Evolutionary conservation across 1,140 invertebrate genomes (phyloP), one percentile per base, ranked within the genome.

Genomic region (Diorhabda sublineata): DNA sequence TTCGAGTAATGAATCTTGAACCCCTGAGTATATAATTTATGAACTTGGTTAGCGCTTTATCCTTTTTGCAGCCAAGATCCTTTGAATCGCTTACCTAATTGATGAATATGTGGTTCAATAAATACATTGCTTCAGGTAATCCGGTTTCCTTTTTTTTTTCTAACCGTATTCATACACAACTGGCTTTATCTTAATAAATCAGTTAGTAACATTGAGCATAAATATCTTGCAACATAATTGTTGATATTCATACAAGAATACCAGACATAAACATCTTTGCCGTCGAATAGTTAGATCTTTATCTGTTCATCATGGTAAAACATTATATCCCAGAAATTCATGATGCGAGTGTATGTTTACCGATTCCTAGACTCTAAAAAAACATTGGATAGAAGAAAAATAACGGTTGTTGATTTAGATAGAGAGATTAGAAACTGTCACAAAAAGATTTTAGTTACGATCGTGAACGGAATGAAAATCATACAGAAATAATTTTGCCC

Each of bases 221-320:
- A 52, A 52, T 52, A 8, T 52, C 47, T 52, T 52, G 47, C 47
- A 52, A 52, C 47, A 52, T 52, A 52, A 52, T 52, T 52, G 47
- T 52, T 52, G 47, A 52, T 52, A 52, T 52, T 52, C 47, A 52
- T 52, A 52, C 47, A 52, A 6, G 47, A 6, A 52, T 52, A 52
- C 47, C 6, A 52, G 47, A 52, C 47, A 52, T 52, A 52, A 52
- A 52, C 47, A 52, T 52, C 47, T n/a, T 8, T 52, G 47, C 47
- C 47, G 47, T 52, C 47, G 47, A 52, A 52, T 52, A 52, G 47
- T 52, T 52, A 8, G 47, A 52, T 52, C 47, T 52, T 52, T 52
- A 52, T 52, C 47, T 52, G 47, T 52, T 52, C 47, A 52, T 52
- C 47, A n/a, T 52, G 47, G n/a, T 52, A 52, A 52, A 52, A n/a